Evolutionary conservation across 2,888 invertebrate species (phyloP), one percentile per base, ranked within the genome.

Genomic region (Copidosoma aretas): DNA sequence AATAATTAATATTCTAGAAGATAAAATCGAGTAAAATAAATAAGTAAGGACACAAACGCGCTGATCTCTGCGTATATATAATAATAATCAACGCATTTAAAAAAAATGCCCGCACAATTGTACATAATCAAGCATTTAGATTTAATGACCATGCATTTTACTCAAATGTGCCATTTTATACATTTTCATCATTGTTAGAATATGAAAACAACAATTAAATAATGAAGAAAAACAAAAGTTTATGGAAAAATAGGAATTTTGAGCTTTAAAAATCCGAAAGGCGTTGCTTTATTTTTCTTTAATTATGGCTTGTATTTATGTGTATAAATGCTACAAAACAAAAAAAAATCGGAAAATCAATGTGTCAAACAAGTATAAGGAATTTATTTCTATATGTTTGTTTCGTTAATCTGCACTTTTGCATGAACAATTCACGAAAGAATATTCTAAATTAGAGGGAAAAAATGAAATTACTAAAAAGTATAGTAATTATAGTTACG

Each of bases 61-160:
- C 39, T 49, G 43, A 8, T 10, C 67, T 73, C 71, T 71, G 71
- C 70, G 72, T 65, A 41, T 49, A 64, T 71, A 73, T 63, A 68
- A 73, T 10, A 71, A 53, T 59, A 49, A 73, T 67, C 71, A 72
- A 65, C 63, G 67, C 49, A 73, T 74, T 71, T 73, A 73, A 68
- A n/a, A n/a, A n/a, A 67, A 57, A 73, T 73, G 68, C 56, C 51
- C 71, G 66, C 53, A 63, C 43, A 70, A 64, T 71, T 71, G 71
- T 71, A 71, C 67, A 71, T 71, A 71, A 60, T 71, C 24, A 59
- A 59, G 15, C 39, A 64, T 64, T 39, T 41, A 54, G 22, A 22
- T 43, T n/a, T 67, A 63, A 64, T 14, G 41, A 61, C 57, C 54
- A 67, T 22, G 64, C 54, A 64, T 57, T 67, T 62, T 67, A 69